Evolutionary conservation across 2,797 vertebrate species (phyloP).

Genomic region (Urocyon cinereoargenteus): DNA sequence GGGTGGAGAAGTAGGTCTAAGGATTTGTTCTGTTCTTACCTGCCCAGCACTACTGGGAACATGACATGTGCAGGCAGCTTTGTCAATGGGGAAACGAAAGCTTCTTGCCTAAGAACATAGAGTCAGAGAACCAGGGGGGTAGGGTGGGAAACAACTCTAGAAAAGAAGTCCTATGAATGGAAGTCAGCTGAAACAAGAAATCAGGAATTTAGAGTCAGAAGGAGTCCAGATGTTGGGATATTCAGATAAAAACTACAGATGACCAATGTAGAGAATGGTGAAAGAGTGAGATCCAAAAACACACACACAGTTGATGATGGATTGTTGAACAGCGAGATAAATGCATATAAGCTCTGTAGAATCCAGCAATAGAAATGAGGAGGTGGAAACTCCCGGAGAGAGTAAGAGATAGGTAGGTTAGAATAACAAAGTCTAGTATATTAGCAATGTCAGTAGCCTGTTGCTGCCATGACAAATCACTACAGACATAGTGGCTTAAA

Average conservation of each 20-base stretch:
- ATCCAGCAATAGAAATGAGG: too few species aligned
- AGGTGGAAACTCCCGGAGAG: not conserved
- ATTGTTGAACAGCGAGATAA: not conserved
- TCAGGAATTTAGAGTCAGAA: not conserved
- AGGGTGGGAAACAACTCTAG: not conserved
- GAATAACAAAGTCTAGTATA: not conserved
- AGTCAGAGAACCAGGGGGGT: not conserved
- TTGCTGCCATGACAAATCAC: not conserved
- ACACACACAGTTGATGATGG: not conserved
- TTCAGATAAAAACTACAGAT: not conserved
- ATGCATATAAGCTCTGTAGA: not conserved
- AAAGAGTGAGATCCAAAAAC: not conserved
- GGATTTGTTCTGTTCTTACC: not conserved
- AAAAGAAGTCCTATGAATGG: not conserved
- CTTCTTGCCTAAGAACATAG: not conserved
- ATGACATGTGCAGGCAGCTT: not conserved
- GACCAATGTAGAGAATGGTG: not conserved
- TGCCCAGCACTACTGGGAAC: not conserved
- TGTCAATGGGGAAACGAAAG: not conserved
- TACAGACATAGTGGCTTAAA: not conserved
- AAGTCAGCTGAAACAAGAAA: not conserved
- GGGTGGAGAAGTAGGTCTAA: not conserved
- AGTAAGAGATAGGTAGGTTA: not conserved
- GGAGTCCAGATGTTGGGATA: not conserved
- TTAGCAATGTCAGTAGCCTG: not conserved